Evolutionary conservation across 2,888 invertebrate genomes (phyloP), one percentile per base, ranked within the genome.

Genomic region (Reticulitermes lucifugus): DNA sequence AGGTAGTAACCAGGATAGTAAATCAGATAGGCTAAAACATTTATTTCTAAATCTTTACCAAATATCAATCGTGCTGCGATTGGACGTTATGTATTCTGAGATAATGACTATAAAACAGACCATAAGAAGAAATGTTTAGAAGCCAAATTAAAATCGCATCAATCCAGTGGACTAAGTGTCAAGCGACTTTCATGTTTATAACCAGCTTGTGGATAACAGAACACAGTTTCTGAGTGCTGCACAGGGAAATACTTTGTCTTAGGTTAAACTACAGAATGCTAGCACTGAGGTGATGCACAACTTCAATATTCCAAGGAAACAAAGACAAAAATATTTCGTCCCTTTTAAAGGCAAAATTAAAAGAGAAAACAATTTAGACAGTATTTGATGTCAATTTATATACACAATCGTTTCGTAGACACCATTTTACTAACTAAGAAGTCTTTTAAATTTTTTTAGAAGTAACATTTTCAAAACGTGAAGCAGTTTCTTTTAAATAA

Each of bases 391-490:
- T 77, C 43, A n/a, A 9, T 75, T 75, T 75, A 75, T 75, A 43
- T 77, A 77, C 51, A 77, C 77, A 46, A 51, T 35, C 35, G 10
- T n/a, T 22, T 77, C 46, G 77, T 51, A 18, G 77, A 77, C 51
- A 46, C n/a, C 43, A 77, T 10, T 7, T 25, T 77, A 46, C 43
- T 77, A n/a, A 22, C 5, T n/a, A 51, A n/a, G n/a, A 18, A 35
- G 6, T 73, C 21, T 2, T 41, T 18, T 55, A 5, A 46, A 18
- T 60, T 7, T 60, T 25, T 60, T 60, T 60, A 21, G 12, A 43
- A 75, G 35, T 75, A 18, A 75, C 35, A 41, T 43, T 4, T 46
- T 46, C 46, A 7, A 46, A 46, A 46, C 46, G 2, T 43, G 18
- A 21, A 60, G 65, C 22, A 29, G 14, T 41, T 41, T 73, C 70